Evolutionary conservation across 2,888 invertebrate genomes (phyloP).

Genomic region (Ophion ventricosus): DNA sequence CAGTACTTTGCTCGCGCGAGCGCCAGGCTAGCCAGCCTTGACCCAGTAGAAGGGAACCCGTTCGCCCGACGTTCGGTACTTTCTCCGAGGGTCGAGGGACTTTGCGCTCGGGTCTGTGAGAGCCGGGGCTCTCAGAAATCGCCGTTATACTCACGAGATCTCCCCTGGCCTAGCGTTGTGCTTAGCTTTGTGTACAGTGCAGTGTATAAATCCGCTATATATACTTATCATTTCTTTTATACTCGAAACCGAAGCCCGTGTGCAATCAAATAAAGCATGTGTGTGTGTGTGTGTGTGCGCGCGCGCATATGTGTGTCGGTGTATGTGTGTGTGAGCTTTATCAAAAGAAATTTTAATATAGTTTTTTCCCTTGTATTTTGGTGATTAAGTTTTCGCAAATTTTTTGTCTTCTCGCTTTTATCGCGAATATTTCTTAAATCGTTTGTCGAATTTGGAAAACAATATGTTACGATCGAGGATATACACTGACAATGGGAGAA

Average conservation of each 20-base stretch:
- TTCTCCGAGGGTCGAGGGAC: conserved; percentile 69
- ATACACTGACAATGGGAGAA: no score
- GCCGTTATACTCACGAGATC: conserved; percentile 62
- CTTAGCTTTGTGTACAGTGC: conserved; percentile 43
- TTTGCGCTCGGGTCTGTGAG: conserved; percentile 32
- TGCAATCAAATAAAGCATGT: neutral
- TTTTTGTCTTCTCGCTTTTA: no score
- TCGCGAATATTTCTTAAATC: no score
- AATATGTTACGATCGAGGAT: no score
- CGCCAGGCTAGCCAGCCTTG: conserved; percentile 70
- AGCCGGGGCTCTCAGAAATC: conserved; percentile 56
- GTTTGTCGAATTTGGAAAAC: no score
- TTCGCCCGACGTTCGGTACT: conserved; percentile 69
- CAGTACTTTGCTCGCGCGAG: conserved; percentile 51
- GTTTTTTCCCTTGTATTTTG: no score
- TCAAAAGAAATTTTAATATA: no score
- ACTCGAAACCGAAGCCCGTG: neutral
- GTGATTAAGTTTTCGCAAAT: no score
- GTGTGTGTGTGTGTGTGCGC: no score
- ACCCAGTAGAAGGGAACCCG: conserved; percentile 70
- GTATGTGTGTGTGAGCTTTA: no score
- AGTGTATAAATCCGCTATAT: conserved; percentile 13
- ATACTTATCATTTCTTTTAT: conserved; percentile 6
- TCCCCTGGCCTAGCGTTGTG: conserved; percentile 40
- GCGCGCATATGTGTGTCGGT: no score